A percentile compares a stretch with the other conserved stretches of the same genome.
Evolutionary conservation across 2,797 vertebrate genomes (phyloP).

Genomic region (Coregonus sp.): DNA sequence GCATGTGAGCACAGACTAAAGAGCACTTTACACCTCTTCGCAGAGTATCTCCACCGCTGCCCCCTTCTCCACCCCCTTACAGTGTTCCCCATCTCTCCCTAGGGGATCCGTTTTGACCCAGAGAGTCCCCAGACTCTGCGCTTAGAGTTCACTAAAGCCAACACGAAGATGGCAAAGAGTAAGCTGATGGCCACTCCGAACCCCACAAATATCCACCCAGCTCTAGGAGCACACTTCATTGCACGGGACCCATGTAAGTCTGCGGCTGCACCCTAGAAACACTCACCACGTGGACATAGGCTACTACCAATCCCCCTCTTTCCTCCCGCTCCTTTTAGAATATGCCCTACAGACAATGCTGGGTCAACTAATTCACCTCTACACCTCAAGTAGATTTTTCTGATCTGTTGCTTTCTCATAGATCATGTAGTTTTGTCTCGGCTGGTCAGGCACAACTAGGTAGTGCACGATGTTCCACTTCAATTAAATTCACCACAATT

Average conservation of each 20-base stretch:
- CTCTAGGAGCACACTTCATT: slow-evolving; percentile 98
- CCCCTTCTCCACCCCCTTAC: neutral
- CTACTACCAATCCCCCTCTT: slow-evolving; percentile 13
- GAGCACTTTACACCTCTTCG: neutral
- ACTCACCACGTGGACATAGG: slow-evolving; percentile 71
- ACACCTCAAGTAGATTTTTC: neutral
- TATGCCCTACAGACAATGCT: neutral
- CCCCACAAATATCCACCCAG: slow-evolving; percentile 96
- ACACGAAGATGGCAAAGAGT: slow-evolving; percentile 99
- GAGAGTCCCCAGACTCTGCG: slow-evolving; percentile 98
- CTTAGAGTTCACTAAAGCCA: slow-evolving; percentile 99
- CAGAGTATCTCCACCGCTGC: neutral
- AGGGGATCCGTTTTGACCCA: slow-evolving; percentile 99
- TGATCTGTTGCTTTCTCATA: neutral
- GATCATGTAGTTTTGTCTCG: neutral
- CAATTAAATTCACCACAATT: neutral
- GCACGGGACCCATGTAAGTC: slow-evolving; percentile 99
- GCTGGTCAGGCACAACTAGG: neutral
- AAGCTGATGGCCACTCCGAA: slow-evolving; percentile 99
- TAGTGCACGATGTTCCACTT: neutral
- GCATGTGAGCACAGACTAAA: neutral
- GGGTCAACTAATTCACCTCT: neutral
- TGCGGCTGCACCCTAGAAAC: slow-evolving; percentile 74
- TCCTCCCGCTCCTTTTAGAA: neutral
- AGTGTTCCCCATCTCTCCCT: slow-evolving; percentile 67